Evolutionary conservation across 64 coral and sea anemone genomes (phyloP), one percentile per base, ranked within the genome.

Genomic region (Montipora efflorescens): DNA sequence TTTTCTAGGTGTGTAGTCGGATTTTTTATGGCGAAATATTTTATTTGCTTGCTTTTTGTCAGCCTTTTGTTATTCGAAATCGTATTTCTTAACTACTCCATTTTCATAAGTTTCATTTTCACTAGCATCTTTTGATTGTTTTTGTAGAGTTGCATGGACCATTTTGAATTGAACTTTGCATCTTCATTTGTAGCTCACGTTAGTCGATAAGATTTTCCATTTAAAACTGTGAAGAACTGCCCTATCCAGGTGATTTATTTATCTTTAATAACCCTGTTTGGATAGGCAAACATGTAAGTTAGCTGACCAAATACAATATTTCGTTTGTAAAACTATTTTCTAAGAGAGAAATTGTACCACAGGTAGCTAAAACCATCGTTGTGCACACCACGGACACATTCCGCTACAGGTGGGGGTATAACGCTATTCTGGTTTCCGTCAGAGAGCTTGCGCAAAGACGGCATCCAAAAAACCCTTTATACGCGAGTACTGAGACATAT

Each of bases 211-310:
- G 68, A 4, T 47, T 7, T 46, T 86, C 36, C 82, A 52, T 67
- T 44, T 71, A 86, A 86, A 86, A 50, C 82, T 86, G 82, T 86
- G 82, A 86, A 86, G 82, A 86, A 86, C 67, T 21, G 36, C 47
- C 59, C 2, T 21, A n/a, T 81, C 12, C 9, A 12, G 14, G 61
- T 12, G 61, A 64, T 64, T 12, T 64, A 15, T 64, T 11, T 4
- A 22, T 9, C 5, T 5, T 5, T 2, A 71, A 71, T 7, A 71
- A 71, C 5, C 4, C 19, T 5, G 5, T 8, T 23, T 71, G 68
- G 68, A 5, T 14, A 64, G 64, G 18, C 18, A 68, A 68, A 5
- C 16, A 36, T 36, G 36, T 68, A 13, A 77, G 46, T 45, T 77
- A 77, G 12, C 13, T 47, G 8, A 77, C 6, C 53, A 8, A 11